Percentiles rank a stretch among this genome's conserved stretches.
phyloP scores from a whole-genome alignment of 2,797 vertebrate genomes.

The Tapirus indicus region DNA sequence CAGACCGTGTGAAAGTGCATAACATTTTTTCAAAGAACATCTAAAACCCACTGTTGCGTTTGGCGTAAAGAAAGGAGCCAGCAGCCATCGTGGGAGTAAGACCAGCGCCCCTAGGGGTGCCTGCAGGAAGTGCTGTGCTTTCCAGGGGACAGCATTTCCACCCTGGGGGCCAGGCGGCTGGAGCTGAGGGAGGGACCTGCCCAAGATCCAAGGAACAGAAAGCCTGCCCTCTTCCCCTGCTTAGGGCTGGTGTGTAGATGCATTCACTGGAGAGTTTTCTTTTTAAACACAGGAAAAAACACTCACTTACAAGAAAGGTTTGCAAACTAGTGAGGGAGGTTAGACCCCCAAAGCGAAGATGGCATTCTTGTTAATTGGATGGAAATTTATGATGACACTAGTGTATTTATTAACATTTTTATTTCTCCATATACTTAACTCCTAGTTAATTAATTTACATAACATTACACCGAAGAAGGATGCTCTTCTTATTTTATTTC shows the following conservation, averaged over 20 bases:
- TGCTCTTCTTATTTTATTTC: conserved; percentile 39
- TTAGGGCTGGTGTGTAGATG: rapidly evolving
- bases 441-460: conserved; percentile 52
- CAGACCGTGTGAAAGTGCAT: rapidly evolving
- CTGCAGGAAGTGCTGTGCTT: too few relatives aligned
- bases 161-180: rapidly evolving
- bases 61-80: rapidly evolving
- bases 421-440: conserved; percentile 47
- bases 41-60: rapidly evolving
- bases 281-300: neutral
- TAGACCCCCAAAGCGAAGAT: neutral
- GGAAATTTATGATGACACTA: neutral
- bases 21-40: rapidly evolving
- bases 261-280: too few relatives aligned
- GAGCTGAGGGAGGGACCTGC: neutral
- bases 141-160: rapidly evolving
- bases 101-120: rapidly evolving
- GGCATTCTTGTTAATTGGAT: neutral
- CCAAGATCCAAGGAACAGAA: rapidly evolving
- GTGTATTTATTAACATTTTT: conserved; percentile 36
- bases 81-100: rapidly evolving
- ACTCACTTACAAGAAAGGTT: neutral
- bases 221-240: too few relatives aligned
- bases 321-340: neutral
- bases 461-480: neutral